phyloP scores from a whole-genome alignment of 64 coral and sea anemone species.

The Exaiptasia diaphana region DNA sequence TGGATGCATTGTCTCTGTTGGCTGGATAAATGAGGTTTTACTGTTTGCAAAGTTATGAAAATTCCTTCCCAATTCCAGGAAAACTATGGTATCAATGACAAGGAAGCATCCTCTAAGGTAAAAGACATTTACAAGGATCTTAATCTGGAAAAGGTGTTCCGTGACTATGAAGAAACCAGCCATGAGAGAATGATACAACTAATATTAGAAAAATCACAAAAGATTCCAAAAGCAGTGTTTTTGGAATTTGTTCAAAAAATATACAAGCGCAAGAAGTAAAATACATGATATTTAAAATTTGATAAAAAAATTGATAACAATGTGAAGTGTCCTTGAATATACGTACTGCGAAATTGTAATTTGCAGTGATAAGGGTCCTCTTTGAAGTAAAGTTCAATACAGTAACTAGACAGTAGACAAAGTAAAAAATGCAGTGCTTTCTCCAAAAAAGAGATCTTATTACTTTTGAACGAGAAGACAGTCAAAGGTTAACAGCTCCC shows the following conservation, averaged over 20 bases:
- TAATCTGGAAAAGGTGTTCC: constrained; percentile 35
- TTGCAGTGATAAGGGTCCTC: too few relatives aligned
- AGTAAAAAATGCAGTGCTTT: too few relatives aligned
- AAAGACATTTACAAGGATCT: constrained; percentile 71
- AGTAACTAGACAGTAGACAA: too few relatives aligned
- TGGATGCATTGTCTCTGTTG: background rate
- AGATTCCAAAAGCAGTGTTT: constrained; percentile 70
- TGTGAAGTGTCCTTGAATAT: too few relatives aligned
- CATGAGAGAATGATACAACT: constrained; percentile 68
- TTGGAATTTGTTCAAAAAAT: constrained; percentile 90
- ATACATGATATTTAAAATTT: background rate
- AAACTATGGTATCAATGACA: constrained; percentile 70
- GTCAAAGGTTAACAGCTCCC: too few relatives aligned
- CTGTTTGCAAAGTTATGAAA: background rate
- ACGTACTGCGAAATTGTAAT: too few relatives aligned
- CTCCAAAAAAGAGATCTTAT: too few relatives aligned
- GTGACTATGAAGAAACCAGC: constrained; percentile 70
- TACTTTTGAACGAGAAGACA: too few relatives aligned
- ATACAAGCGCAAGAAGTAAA: constrained; percentile 84
- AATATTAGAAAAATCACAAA: constrained; percentile 61
- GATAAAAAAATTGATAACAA: too few relatives aligned
- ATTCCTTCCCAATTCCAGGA: constrained; percentile 39
- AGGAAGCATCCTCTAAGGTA: constrained; percentile 43
- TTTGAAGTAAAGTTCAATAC: too few relatives aligned
- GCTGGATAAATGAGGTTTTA: background rate